phyloP scores from a whole-genome alignment of 35 echinoderm and acorn worm species.

The Amphiura filiformis region DNA sequence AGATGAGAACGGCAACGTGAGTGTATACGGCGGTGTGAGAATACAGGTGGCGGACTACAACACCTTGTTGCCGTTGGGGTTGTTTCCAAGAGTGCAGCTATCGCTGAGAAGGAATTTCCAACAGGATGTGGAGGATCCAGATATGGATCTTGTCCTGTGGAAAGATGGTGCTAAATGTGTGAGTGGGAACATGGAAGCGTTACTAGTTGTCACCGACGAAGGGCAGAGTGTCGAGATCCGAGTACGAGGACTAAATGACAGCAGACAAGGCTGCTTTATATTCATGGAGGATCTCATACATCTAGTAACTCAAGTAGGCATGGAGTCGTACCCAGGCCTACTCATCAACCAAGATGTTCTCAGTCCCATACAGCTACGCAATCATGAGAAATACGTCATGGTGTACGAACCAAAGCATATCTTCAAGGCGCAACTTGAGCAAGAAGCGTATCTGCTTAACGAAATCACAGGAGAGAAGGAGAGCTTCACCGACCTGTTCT shows the following conservation, averaged over 20 bases:
- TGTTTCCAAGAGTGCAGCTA: constrained; percentile 85
- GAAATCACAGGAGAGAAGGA: constrained; percentile 77
- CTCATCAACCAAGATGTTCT: constrained; percentile 72
- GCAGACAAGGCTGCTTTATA: constrained; percentile 89
- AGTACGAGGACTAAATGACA: constrained; percentile 78
- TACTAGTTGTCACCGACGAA: constrained; percentile 74
- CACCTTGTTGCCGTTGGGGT: constrained; percentile 57
- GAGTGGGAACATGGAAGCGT: constrained; percentile 83
- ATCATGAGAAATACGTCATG: constrained; percentile 79
- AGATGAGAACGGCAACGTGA: constrained; percentile 64
- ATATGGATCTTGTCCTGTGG: constrained; percentile 89
- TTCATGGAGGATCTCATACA: constrained; percentile 95
- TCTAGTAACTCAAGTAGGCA: constrained; percentile 73
- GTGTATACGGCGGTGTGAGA: constrained; percentile 88
- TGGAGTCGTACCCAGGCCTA: constrained; percentile 86
- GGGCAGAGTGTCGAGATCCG: constrained; percentile 73
- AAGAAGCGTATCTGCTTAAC: constrained; percentile 58
- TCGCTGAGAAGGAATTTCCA: constrained; percentile 84
- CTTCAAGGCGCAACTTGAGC: constrained; percentile 57
- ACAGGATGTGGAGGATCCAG: constrained; percentile 84
- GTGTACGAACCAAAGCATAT: constrained; percentile 68
- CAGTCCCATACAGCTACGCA: constrained; percentile 74
- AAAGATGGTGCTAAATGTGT: constrained; percentile 91
- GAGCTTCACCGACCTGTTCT: constrained; percentile 79
- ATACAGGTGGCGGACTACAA: constrained; percentile 74